Evolutionary conservation across 2,888 invertebrate species (phyloP), one percentile per base, ranked within the genome.

Genomic region (Cheilosia scutellata): DNA sequence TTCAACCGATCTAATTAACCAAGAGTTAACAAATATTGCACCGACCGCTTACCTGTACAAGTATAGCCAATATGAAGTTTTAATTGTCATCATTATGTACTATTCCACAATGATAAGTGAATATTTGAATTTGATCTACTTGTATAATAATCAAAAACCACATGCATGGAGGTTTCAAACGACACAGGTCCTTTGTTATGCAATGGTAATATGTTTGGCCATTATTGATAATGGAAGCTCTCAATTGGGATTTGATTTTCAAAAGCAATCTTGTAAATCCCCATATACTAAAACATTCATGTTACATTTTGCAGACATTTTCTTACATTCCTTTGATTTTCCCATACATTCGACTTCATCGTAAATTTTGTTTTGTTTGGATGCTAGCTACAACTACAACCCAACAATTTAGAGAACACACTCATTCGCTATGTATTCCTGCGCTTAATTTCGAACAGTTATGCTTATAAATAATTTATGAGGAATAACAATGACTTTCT

Each of bases 381-480:
- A 13, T 47, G 31, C 11, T 29, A 20, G 31, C 11, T 29, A 20
- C 16, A 57, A 33, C 11, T 29, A 20, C 16, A 57, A 33, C 33
- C 1, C 11, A 63, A 65, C 20, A n/a, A 74, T 7, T n/a, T 27
- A 60, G 20, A 65, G 16, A 37, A 40, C 27, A 29, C 20, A 49
- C 25, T 27, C 20, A 29, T 31, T 7, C 20, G 31, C 53, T 74
- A 60, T 62, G 51, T 66, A 62, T 40, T 51, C 33, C 65, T 25
- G 33, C 4, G 11, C 53, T 44, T 60, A 74, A 55, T 74, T 82
- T 70, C 33, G 62, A 42, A 40, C 70, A 58, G 68, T 65, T 58
- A 71, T 57, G 20, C 51, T 55, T 71, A 77, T 82, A 66, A 82
- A 82, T 82, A 77, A 77, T 82, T 82, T 60, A 82, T 82, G 71